A percentile compares a stretch with the other conserved stretches of the same genome.
Conservation (phyloP, 2,888 invertebrate genomes). For the Vandiemenella viatica region DNA sequence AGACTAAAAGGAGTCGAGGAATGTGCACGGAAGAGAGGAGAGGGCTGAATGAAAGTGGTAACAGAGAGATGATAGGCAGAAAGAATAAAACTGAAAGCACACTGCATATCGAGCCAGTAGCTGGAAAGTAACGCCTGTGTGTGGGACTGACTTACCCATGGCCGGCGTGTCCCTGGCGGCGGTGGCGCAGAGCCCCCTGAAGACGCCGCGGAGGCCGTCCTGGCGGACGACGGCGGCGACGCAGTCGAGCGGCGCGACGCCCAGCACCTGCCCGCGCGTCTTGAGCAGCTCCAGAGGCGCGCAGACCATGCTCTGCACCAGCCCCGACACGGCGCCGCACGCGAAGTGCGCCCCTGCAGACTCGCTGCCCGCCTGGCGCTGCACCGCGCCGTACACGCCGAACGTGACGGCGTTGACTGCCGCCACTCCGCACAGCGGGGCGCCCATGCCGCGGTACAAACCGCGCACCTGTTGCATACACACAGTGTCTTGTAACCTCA, state of each 20-base stretch:
- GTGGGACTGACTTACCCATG: no score
- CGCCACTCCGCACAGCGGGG: slow-evolving; percentile 80
- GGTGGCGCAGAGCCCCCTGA: slow-evolving; percentile 60
- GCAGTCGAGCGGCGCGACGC: slow-evolving; percentile 45
- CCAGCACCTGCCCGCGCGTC: slow-evolving; percentile 64
- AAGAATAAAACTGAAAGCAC: no score
- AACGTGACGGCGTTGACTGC: slow-evolving; percentile 87
- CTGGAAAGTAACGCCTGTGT: no score
- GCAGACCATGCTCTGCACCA: slow-evolving; percentile 69
- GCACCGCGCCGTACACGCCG: slow-evolving; percentile 80
- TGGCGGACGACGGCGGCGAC: slow-evolving; percentile 28
- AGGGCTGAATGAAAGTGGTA: no score
- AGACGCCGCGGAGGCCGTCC: slow-evolving; percentile 56
- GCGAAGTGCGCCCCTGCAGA: slow-evolving; percentile 48
- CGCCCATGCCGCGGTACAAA: slow-evolving; percentile 76
- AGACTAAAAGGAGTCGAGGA: no score
- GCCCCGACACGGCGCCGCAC: slow-evolving; percentile 69
- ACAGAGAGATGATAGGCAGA: no score
- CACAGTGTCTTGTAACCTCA: no score
- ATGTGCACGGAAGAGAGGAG: no score
- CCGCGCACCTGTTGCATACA: slow-evolving; percentile 48
- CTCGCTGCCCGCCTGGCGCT: slow-evolving; percentile 46
- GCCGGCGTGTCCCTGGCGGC: slow-evolving; percentile 67
- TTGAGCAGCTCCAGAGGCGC: slow-evolving; percentile 87
- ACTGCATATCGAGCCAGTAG: no score